Evolutionary conservation across 2,113 vertebrate genomes (phyloP).

Genomic region (Misgurnus anguillicaudatus): DNA sequence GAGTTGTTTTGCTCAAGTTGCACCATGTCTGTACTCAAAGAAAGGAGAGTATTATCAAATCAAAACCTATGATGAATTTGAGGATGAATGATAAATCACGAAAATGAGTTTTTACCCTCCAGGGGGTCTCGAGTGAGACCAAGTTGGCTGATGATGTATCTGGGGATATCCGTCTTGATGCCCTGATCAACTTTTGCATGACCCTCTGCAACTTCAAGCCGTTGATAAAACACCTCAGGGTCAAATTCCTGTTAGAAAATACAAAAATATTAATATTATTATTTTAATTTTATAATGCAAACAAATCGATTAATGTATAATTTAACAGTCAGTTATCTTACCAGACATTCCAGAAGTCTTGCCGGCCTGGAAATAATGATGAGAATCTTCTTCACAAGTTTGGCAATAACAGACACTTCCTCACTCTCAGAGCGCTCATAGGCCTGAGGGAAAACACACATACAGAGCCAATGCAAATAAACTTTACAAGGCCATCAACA

Average conservation of each 20-base stretch:
- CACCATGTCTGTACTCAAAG: constrained; percentile 79
- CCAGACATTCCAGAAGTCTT: constrained; percentile 91
- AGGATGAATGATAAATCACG: neutral
- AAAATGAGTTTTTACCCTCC: constrained; percentile 75
- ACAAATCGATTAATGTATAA: too few relatives aligned
- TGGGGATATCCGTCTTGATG: constrained; percentile 90
- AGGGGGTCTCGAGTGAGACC: constrained; percentile 89
- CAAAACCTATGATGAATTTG: neutral
- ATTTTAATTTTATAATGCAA: too few relatives aligned
- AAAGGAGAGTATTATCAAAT: neutral
- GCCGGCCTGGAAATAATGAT: constrained; percentile 93
- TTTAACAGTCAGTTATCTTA: constrained; percentile 61
- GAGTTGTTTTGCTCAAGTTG: constrained; percentile 82
- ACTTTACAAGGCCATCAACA: neutral
- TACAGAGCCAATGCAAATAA: constrained; percentile 45
- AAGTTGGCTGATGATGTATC: constrained; percentile 90
- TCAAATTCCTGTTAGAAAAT: constrained; percentile 85
- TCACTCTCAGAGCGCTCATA: constrained; percentile 91
- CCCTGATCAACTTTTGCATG: constrained; percentile 88
- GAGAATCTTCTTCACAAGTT: constrained; percentile 89
- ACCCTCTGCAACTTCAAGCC: constrained; percentile 90
- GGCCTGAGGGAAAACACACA: constrained; percentile 73
- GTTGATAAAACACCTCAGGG: constrained; percentile 93
- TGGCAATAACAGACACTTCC: constrained; percentile 85
- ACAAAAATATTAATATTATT: too few relatives aligned